Evolutionary conservation across 2,888 invertebrate species (phyloP).

Genomic region (Papilio gigon): DNA sequence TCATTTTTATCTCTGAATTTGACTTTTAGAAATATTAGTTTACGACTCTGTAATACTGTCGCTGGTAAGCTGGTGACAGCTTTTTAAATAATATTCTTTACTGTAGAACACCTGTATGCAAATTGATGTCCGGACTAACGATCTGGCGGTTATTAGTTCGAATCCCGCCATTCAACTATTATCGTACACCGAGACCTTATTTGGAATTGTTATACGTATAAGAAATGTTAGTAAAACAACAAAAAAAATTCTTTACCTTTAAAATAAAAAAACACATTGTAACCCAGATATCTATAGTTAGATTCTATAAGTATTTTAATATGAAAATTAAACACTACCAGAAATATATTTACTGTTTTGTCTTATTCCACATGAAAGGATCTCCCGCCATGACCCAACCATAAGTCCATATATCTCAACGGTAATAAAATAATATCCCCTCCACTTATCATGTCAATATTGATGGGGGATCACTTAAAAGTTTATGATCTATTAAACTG

Average conservation of each 20-base stretch:
- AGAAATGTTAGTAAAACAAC: too few relatives aligned
- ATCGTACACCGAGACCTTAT: too few relatives aligned
- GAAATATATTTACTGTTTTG: neutral
- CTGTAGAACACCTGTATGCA: neutral
- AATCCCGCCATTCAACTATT: too few relatives aligned
- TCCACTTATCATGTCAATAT: neutral
- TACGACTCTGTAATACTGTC: neutral
- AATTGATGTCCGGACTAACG: too few relatives aligned
- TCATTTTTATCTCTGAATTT: conserved; percentile 4
- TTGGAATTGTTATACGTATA: too few relatives aligned
- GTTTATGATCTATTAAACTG: conserved; percentile 4
- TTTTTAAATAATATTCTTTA: neutral
- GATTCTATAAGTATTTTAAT: too few relatives aligned
- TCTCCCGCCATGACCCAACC: neutral
- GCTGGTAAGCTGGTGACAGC: neutral
- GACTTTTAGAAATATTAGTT: conserved; percentile 7
- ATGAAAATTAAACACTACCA: neutral
- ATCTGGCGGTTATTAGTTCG: too few relatives aligned
- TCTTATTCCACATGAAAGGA: neutral
- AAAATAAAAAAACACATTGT: too few relatives aligned
- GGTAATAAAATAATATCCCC: neutral
- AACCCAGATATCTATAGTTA: too few relatives aligned
- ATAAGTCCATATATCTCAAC: neutral
- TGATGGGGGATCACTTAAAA: conserved; percentile 6
- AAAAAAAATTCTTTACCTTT: too few relatives aligned